These are phyloP conservation scores for Mormyrus hasselquistii DNA, from an alignment of 2,797 vertebrate species.

Conservation along the genomic window DNA sequence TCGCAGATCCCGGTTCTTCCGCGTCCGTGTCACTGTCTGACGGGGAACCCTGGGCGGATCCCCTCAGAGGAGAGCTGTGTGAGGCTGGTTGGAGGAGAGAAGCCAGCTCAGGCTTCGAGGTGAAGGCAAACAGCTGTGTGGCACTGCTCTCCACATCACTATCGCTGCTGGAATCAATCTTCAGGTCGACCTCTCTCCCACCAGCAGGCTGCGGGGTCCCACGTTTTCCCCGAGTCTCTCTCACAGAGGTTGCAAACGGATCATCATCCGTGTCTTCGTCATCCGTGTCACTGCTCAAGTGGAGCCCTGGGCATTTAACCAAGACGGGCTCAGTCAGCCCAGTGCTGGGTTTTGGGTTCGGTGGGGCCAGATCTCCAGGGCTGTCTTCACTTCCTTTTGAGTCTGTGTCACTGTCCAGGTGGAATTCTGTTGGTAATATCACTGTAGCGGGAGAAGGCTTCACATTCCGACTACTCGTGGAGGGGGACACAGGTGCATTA, in stretches of 20 bases:
- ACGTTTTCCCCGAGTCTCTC: background rate
- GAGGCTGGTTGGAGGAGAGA: constrained; percentile 30
- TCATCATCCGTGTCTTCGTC: constrained; percentile 15
- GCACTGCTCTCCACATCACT: constrained; percentile 53
- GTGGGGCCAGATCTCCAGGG: background rate
- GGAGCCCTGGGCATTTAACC: constrained; percentile 16
- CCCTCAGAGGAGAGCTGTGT: constrained; percentile 24
- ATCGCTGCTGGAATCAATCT: constrained; percentile 58
- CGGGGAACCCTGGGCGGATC: background rate
- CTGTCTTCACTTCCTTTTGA: background rate
- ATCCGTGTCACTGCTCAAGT: constrained; percentile 46
- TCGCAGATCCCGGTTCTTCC: constrained; percentile 30
- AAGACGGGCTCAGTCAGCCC: background rate
- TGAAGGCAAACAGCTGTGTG: background rate
- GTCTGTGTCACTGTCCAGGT: constrained; percentile 25
- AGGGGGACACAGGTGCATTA: background rate
- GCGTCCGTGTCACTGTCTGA: constrained; percentile 42
- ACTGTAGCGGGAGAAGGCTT: background rate
- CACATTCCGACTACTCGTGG: constrained; percentile 13
- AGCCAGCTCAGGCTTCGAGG: background rate
- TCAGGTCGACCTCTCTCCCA: constrained; percentile 21
- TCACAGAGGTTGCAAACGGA: constrained; percentile 14
- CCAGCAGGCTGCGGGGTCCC: background rate
- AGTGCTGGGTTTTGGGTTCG: background rate
- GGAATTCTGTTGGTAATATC: constrained; percentile 16